Conservation (phyloP, 2,113 vertebrate genomes). For the Dromas ardeola region DNA sequence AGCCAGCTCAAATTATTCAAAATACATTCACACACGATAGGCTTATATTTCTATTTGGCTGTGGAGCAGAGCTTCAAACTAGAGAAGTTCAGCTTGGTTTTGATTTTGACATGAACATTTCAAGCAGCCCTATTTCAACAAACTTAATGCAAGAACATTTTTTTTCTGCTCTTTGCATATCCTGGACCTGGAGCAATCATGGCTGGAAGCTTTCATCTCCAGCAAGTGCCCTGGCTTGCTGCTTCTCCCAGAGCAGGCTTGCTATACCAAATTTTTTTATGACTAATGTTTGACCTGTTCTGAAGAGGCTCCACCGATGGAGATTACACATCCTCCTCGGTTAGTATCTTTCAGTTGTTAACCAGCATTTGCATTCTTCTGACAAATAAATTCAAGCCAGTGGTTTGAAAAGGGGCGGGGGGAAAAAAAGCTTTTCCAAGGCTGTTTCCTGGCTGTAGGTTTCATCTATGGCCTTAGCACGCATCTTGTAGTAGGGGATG, state of each 20-base stretch:
- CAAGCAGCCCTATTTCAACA: neutral
- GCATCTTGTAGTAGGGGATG: neutral
- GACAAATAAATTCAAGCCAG: neutral
- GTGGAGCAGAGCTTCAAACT: neutral
- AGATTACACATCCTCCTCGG: neutral
- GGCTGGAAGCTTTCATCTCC: neutral
- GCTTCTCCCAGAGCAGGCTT: neutral
- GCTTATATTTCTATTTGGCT: neutral
- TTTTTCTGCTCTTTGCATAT: neutral
- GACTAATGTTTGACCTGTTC: neutral
- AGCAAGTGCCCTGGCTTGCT: neutral
- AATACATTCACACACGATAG: neutral
- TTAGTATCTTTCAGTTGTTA: neutral
- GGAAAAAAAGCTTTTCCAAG: neutral
- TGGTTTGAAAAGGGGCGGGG: neutral
- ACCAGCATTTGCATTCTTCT: neutral
- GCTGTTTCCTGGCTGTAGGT: neutral
- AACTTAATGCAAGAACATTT: neutral
- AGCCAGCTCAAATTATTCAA: neutral
- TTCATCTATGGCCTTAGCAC: neutral
- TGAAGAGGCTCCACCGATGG: neutral
- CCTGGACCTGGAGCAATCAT: neutral
- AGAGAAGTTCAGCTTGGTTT: slow-evolving; percentile 7
- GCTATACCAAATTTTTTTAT: neutral
- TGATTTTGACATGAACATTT: slow-evolving; percentile 8